Conservation (phyloP, 2,113 vertebrate genomes). For the Bucco capensis region DNA sequence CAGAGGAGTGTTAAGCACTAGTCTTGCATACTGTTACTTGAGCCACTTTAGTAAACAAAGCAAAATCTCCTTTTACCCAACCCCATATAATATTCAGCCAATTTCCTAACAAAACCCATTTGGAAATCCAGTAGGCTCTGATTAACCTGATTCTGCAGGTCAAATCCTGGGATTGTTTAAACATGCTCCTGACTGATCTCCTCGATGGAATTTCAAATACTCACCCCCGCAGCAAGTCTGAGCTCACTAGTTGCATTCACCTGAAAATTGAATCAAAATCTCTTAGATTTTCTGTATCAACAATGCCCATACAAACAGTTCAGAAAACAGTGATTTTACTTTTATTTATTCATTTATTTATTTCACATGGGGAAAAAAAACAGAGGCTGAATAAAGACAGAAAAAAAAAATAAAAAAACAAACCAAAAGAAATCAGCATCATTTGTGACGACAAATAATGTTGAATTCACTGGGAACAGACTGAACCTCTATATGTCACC, state of each 20-base stretch:
- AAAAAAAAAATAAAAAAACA: neutral
- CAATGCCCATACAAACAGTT: neutral
- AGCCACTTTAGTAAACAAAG: neutral
- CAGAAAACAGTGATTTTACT: neutral
- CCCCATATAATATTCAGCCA: neutral
- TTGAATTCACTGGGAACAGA: neutral
- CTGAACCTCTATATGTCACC: neutral
- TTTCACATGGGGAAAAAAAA: neutral
- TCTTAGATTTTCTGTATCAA: neutral
- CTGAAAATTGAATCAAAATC: neutral
- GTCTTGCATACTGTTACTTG: neutral
- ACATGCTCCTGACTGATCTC: neutral
- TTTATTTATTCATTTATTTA: neutral
- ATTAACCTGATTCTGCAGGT: neutral
- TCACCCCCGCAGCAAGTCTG: accelerated
- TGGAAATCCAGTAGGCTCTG: neutral
- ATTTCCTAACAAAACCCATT: neutral
- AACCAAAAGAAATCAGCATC: neutral
- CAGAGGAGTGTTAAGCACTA: neutral
- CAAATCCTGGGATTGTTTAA: neutral
- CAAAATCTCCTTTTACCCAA: neutral
- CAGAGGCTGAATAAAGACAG: neutral
- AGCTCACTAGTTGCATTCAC: neutral
- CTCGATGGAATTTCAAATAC: neutral
- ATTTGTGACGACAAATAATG: neutral